Evolutionary conservation across 2,113 vertebrate species (phyloP).

Genomic region (Corythornis vintsioides): DNA sequence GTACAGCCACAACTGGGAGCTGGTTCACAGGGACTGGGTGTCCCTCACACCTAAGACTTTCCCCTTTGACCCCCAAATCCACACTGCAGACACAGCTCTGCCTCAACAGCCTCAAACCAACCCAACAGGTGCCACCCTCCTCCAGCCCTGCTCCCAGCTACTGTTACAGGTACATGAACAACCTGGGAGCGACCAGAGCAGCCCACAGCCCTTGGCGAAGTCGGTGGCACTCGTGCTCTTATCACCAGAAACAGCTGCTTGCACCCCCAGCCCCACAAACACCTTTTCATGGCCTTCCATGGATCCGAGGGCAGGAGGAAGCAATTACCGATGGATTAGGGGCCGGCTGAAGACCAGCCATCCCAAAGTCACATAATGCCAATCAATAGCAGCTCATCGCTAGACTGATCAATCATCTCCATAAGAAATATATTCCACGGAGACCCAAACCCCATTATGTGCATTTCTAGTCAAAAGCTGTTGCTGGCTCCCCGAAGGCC

Average conservation of each 20-base stretch:
- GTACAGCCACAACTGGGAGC: not conserved
- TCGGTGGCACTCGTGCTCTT: fast-evolving
- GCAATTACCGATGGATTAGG: conserved; percentile 40
- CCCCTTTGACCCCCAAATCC: not conserved
- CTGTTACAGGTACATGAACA: fast-evolving
- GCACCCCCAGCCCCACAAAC: not conserved
- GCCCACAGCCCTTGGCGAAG: not conserved
- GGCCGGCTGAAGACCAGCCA: not conserved
- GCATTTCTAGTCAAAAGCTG: not conserved
- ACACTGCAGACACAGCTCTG: not conserved
- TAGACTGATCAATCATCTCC: conserved; percentile 54
- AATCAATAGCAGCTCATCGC: conserved; percentile 67
- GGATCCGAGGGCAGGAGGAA: not conserved
- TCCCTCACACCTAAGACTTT: not conserved
- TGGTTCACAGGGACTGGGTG: not conserved
- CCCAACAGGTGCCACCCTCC: fast-evolving
- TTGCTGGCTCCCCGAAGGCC: fast-evolving
- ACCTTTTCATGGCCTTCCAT: not conserved
- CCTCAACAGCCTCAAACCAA: not conserved
- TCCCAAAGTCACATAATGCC: conserved; percentile 18
- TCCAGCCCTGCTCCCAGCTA: not conserved
- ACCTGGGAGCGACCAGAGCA: not conserved
- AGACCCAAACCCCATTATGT: conserved; percentile 43
- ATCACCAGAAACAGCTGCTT: not conserved
- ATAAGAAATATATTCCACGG: conserved; percentile 27